Conservation (phyloP, 2,113 vertebrate species). For the Neolamprologus caudopunctatus region DNA sequence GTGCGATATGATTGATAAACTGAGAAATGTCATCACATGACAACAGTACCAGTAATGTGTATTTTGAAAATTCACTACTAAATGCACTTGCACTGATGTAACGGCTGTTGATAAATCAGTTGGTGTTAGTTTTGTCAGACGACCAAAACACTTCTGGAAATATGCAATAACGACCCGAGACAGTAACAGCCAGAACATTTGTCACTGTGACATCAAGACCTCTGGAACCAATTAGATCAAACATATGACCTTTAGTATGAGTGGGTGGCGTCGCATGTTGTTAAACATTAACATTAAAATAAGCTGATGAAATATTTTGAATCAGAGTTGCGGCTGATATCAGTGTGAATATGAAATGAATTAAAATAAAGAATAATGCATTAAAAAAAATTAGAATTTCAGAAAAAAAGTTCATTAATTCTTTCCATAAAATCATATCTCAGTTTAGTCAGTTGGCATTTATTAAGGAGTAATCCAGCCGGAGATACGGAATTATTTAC, state of each 20-base stretch:
- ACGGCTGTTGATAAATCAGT: background rate
- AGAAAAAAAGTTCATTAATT: background rate
- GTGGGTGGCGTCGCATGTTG: background rate
- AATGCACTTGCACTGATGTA: background rate
- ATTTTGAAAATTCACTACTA: background rate
- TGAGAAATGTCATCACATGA: background rate
- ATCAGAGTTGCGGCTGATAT: background rate
- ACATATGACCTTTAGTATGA: background rate
- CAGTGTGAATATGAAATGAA: background rate
- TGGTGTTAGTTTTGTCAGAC: background rate
- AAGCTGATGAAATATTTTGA: background rate
- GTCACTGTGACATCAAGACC: background rate
- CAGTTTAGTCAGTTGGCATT: background rate
- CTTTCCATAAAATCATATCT: background rate
- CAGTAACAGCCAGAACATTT: background rate
- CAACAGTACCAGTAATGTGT: background rate
- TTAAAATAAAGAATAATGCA: background rate
- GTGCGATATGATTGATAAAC: background rate
- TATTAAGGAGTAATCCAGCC: background rate
- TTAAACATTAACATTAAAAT: background rate
- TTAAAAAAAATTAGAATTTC: background rate
- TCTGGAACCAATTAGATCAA: background rate
- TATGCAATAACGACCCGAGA: background rate
- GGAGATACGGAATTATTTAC: background rate
- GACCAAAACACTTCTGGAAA: background rate